A percentile compares a stretch with the other conserved stretches of the same genome.
Evolutionary conservation across 1,140 invertebrate species (phyloP).

Genomic region (Pollicipes pollicipes): DNA sequence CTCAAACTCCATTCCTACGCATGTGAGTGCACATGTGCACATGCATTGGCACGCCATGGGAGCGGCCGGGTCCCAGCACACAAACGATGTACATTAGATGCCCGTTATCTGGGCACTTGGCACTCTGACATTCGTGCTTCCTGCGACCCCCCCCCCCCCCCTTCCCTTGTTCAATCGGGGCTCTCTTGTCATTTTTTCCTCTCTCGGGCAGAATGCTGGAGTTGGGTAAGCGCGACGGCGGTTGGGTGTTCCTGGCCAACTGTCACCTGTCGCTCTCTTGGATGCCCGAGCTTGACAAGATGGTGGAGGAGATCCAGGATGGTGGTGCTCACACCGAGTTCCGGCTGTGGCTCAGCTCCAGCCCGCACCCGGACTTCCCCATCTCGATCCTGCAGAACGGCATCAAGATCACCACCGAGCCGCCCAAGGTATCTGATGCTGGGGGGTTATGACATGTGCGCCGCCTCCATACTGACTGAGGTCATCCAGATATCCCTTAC

Average conservation of each 20-base stretch:
- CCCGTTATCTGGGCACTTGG: no score
- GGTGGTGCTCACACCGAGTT: conserved; percentile 29
- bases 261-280: conserved; percentile 75
- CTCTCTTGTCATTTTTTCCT: no score
- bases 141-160: no score
- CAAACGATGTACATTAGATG: no score
- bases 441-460: conserved; percentile 58
- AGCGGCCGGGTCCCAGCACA: no score
- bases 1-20: no score
- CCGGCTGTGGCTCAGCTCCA: conserved; percentile 36
- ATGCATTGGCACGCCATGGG: no score
- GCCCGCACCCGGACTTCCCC: conserved; percentile 33
- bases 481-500: no score
- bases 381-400: conserved; percentile 36
- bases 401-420: conserved; percentile 37
- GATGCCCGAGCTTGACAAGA: conserved; percentile 69
- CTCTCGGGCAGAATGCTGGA: conserved; percentile 39
- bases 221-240: conserved; percentile 30
- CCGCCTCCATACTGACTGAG: no score
- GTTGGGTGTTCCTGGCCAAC: conserved; percentile 36
- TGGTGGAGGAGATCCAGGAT: conserved; percentile 51
- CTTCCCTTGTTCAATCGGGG: no score
- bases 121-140: no score
- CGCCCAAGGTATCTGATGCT: conserved; percentile 45
- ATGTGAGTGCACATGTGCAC: no score